Percentiles rank a stretch among this genome's conserved stretches.
These are phyloP conservation scores for Dolomedes plantarius DNA, from an alignment of 2,888 invertebrate species.

Conservation along the genomic window DNA sequence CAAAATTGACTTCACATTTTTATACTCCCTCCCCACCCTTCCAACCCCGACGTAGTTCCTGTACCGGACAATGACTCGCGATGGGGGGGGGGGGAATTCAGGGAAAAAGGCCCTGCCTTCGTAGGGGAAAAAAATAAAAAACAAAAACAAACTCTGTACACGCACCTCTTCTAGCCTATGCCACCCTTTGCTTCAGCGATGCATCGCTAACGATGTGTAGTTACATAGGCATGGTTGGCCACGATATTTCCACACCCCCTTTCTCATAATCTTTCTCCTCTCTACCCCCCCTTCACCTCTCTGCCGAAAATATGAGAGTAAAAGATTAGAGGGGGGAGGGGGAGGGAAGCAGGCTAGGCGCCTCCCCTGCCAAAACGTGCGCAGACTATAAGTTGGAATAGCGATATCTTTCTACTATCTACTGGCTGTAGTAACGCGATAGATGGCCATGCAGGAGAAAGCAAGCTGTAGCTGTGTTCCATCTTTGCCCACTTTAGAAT, in stretches of 20 bases:
- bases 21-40: too few species aligned
- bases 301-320: neutral
- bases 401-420: neutral
- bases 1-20: too few species aligned
- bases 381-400: neutral
- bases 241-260: constrained; percentile 50
- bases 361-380: neutral
- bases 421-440: neutral
- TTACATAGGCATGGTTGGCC: constrained; percentile 59
- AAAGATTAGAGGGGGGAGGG: neutral
- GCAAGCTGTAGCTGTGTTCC: neutral
- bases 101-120: neutral
- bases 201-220: constrained; percentile 50
- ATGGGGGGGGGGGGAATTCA: neutral
- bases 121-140: neutral
- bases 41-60: neutral
- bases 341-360: neutral
- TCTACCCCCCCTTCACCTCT: neutral
- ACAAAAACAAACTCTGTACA: neutral
- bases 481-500: constrained; percentile 8
- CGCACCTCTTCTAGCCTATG: neutral
- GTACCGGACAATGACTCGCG: neutral
- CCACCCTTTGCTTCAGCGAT: neutral
- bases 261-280: constrained; percentile 8
- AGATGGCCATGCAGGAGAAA: neutral